Conservation (phyloP, 1,140 invertebrate genomes). For the Caenorhabditis briggsae region DNA sequence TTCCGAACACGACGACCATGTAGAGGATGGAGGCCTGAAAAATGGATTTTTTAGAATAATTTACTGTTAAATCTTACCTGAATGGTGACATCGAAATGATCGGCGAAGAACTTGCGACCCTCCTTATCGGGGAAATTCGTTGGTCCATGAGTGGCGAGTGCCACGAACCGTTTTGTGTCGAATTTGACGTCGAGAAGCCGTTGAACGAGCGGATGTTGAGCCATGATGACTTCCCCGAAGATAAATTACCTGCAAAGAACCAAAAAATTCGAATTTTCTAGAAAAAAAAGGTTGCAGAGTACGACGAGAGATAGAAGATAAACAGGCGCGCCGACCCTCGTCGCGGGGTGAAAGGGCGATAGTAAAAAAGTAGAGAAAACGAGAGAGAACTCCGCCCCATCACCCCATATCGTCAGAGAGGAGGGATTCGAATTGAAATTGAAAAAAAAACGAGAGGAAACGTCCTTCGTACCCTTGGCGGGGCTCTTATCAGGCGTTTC, state of each 20-base stretch:
- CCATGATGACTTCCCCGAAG: constrained; percentile 10
- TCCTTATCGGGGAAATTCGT: constrained; percentile 69
- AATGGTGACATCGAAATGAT: constrained; percentile 73
- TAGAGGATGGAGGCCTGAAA: constrained; percentile 83
- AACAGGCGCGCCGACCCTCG: not conserved
- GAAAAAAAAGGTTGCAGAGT: constrained; percentile 42
- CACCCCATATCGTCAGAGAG: constrained; percentile 22
- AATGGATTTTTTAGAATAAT: not conserved
- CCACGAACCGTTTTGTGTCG: constrained; percentile 43
- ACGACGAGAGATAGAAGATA: constrained; percentile 21
- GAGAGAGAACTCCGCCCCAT: constrained; percentile 42
- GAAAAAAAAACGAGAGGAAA: constrained; percentile 39
- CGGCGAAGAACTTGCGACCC: constrained; percentile 69
- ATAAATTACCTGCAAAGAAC: constrained; percentile 28
- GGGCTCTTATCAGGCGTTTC: constrained; percentile 22
- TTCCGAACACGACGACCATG: constrained; percentile 92
- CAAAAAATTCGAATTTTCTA: not conserved
- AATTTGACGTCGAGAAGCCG: constrained; percentile 54
- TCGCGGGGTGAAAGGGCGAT: constrained; percentile 27
- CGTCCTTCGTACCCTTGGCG: constrained; percentile 7
- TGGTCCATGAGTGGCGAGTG: constrained; percentile 50
- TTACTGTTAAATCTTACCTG: constrained; percentile 67
- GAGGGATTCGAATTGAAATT: constrained; percentile 21
- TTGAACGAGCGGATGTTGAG: constrained; percentile 42
- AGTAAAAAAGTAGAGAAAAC: constrained; percentile 6